A percentile compares a stretch with the other conserved stretches of the same genome.
Conservation (phyloP, 1,140 invertebrate genomes). For the Scaptomyza hsui region DNA sequence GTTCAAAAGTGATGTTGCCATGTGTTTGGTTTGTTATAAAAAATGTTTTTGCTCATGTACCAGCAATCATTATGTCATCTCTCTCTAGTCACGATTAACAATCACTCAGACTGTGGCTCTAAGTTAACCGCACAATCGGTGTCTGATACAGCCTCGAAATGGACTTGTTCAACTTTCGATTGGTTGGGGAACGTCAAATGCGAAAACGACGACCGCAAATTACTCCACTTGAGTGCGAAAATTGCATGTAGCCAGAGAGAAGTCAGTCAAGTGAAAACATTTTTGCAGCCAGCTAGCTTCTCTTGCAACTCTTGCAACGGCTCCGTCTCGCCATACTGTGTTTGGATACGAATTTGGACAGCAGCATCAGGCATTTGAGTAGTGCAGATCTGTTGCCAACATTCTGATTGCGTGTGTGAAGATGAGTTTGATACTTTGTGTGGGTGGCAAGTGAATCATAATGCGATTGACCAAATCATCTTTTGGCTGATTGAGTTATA, state of each 20-base stretch:
- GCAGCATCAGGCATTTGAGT: neutral
- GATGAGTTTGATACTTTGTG: slow-evolving; percentile 13
- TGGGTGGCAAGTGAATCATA: neutral
- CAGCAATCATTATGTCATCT: slow-evolving; percentile 66
- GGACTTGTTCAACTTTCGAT: slow-evolving; percentile 75
- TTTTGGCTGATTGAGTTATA: slow-evolving; percentile 12
- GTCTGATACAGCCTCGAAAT: slow-evolving; percentile 56
- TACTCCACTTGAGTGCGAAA: slow-evolving; percentile 75
- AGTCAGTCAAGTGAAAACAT: slow-evolving; percentile 61
- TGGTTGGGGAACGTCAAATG: slow-evolving; percentile 44
- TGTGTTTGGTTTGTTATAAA: slow-evolving; percentile 46
- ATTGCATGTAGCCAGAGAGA: slow-evolving; percentile 56
- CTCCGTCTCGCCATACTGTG: slow-evolving; percentile 8
- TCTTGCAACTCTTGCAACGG: slow-evolving; percentile 29
- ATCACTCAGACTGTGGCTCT: slow-evolving; percentile 40
- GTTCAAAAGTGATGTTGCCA: neutral
- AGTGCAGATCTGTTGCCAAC: slow-evolving; percentile 3
- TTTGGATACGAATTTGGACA: slow-evolving; percentile 32
- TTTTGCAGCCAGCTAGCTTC: slow-evolving; percentile 35
- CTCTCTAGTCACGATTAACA: slow-evolving; percentile 43
- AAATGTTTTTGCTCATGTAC: slow-evolving; percentile 52
- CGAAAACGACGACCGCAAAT: slow-evolving; percentile 67
- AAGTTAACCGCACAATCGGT: slow-evolving; percentile 40
- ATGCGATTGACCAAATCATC: slow-evolving; percentile 3
- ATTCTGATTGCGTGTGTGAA: slow-evolving; percentile 19